Evolutionary conservation across 1,140 invertebrate genomes (phyloP).

Genomic region (Drosophila pallidifrons): DNA sequence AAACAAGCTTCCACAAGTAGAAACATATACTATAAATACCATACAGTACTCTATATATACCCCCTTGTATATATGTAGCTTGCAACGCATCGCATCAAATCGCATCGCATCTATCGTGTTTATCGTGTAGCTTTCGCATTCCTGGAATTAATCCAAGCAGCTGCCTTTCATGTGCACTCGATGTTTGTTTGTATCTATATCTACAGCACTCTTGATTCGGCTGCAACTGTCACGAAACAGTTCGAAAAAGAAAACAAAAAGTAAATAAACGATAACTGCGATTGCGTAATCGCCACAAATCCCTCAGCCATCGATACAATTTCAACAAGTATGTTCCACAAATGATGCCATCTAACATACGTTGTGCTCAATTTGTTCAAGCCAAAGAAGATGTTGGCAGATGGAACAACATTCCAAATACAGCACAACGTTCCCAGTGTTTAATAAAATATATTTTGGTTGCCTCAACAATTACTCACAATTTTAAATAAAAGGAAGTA

Average conservation of each 20-base stretch:
- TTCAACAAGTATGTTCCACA: background rate
- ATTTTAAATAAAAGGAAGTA: too few species aligned
- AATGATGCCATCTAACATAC: background rate
- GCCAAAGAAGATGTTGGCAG: too few species aligned
- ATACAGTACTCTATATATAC: background rate
- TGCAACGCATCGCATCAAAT: too few species aligned
- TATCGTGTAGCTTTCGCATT: conserved; percentile 20
- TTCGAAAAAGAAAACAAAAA: background rate
- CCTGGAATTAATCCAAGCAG: conserved; percentile 40
- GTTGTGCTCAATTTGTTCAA: background rate
- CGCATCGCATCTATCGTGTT: background rate
- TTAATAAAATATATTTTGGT: too few species aligned
- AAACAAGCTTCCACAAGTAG: background rate
- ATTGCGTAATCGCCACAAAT: conserved; percentile 4
- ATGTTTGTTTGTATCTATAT: background rate
- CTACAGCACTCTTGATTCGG: conserved; percentile 5
- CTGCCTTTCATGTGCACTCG: conserved; percentile 8
- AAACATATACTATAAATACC: background rate
- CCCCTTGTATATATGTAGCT: too few species aligned
- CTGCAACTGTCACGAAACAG: conserved; percentile 21
- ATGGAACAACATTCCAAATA: too few species aligned
- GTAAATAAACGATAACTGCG: background rate
- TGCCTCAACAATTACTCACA: too few species aligned
- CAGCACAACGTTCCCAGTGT: too few species aligned
- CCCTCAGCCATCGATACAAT: background rate